Evolutionary conservation across 2,888 invertebrate genomes (phyloP), one percentile per base, ranked within the genome.

Genomic region (Myopa testacea): DNA sequence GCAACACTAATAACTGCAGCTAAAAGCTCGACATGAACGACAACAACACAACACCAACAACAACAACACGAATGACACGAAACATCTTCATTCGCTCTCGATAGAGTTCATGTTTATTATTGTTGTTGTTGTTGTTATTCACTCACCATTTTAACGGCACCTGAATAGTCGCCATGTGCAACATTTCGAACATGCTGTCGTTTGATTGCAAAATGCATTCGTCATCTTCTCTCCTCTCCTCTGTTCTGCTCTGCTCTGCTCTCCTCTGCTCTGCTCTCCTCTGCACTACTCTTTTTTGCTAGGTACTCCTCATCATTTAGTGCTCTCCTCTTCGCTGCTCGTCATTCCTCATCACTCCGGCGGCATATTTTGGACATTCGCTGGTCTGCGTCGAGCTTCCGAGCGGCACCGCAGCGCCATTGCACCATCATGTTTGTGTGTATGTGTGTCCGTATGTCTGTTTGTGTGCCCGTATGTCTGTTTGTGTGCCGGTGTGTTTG

Each of bases 121-220:
- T 65, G 16, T 62, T 62, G 5, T 19, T 8, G 62, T 19, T 38
- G 65, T 16, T 55, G 55, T 55, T 16, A 14, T 3, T 50, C 14
- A 3, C 3, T 10, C 14, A 50, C 8, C 14, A 10, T 50, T 50
- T 8, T 14, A 8, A 50, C 50, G 1, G 5, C 55, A 55, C 14
- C 62, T 60, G 72, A 37, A 38, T 34, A 67, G 65, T 75, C 73
- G 77, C 73, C 73, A 77, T 73, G 72, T 77, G 77, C 77, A 73
- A 77, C 68, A 77, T 77, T 73, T 73, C 34, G 72, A 68, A 77
- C 77, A 77, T 73, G 73, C n/a, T 73, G 73, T 68, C 62, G 45
- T 77, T 77, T 77, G 77, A 77, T 77, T 67, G 65, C 55, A 65
- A 67, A n/a, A 77, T 72, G 63, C 77, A 77, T 77, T 77, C 67